phyloP scores from a whole-genome alignment of 2,888 invertebrate species.

The Hermaeophaga mercurialis region DNA sequence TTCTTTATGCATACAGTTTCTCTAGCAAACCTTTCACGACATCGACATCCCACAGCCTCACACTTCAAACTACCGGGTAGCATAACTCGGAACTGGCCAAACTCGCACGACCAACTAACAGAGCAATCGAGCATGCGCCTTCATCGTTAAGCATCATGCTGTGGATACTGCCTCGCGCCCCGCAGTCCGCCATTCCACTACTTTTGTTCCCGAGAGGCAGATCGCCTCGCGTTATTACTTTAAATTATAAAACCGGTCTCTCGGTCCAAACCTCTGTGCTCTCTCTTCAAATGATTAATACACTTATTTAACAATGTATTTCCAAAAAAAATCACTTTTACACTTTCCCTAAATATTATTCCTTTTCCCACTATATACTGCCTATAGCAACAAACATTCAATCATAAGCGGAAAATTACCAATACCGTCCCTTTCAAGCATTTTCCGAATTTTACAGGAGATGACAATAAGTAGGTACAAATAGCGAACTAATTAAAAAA shows the following conservation, averaged over 20 bases:
- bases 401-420: too few species aligned
- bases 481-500: too few species aligned
- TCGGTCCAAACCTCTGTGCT: conserved; percentile 22
- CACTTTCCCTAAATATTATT: too few species aligned
- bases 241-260: conserved; percentile 23
- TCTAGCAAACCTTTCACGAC: conserved; percentile 18
- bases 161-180: conserved; percentile 33
- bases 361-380: too few species aligned
- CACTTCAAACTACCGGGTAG: conserved; percentile 38
- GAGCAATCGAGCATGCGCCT: conserved; percentile 34
- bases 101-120: conserved; percentile 30
- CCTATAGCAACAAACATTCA: too few species aligned
- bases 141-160: conserved; percentile 33
- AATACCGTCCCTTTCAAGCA: too few species aligned
- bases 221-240: conserved; percentile 24
- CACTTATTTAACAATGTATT: neutral
- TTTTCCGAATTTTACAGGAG: too few species aligned
- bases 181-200: conserved; percentile 23
- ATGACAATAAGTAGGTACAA: too few species aligned
- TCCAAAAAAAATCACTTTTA: too few species aligned
- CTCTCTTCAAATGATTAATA: conserved; percentile 1
- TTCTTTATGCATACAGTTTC: conserved; percentile 8
- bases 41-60: conserved; percentile 27
- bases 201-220: conserved; percentile 27
- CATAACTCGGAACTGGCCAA: conserved; percentile 40